Base-by-base conservation (phyloP, 2,888 invertebrate species). In the Perizoma flavofasciatum region DNA sequence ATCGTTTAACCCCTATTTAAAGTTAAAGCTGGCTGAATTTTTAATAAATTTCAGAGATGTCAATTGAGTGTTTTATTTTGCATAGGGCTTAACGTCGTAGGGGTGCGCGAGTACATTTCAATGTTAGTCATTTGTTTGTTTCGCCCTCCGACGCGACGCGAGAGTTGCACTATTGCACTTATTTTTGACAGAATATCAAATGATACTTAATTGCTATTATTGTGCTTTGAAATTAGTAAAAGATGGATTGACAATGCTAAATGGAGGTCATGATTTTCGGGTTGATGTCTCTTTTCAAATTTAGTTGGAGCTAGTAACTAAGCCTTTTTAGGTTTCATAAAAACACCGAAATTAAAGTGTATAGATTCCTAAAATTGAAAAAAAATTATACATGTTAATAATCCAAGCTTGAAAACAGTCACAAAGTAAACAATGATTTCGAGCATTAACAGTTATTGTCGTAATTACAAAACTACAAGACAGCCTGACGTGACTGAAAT, bases 31-130 rank as follows among this genome's bases (percentile, higher is more conserved):
- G 75, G 70, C 80, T 92, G 89, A 89, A 92, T 92, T 88, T 90
- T 91, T 92, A 90, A 92, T 90, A 91, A 87, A 89, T 90, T 89
- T 90, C 88, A 88, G 88, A 88, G 88, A 91, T 87, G 92, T 89
- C 92, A 92, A 89, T 89, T 81, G 89, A 80, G 88, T 89, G 86
- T 89, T 92, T 91, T 92, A 92, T 92, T 92, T 92, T 92, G 92
- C 91, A 91, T 92, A 90, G 88, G 84, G 89, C 82, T 89, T 84
- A 89, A 75, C 81, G 74, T 77, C 73, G 77, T 69, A 74, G 87
- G 88, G 87, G 86, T 81, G 85, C 83, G 84, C 83, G 85, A 92
- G 92, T 92, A 92, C 85, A 84, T 92, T 92, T 91, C 89, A 78
- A 66, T 92, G 92, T 92, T 86, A 82, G 86, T 88, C 90, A 90